These are phyloP conservation scores for Lagria hirta DNA, from an alignment of 2,888 invertebrate genomes.

Conservation along the genomic window DNA sequence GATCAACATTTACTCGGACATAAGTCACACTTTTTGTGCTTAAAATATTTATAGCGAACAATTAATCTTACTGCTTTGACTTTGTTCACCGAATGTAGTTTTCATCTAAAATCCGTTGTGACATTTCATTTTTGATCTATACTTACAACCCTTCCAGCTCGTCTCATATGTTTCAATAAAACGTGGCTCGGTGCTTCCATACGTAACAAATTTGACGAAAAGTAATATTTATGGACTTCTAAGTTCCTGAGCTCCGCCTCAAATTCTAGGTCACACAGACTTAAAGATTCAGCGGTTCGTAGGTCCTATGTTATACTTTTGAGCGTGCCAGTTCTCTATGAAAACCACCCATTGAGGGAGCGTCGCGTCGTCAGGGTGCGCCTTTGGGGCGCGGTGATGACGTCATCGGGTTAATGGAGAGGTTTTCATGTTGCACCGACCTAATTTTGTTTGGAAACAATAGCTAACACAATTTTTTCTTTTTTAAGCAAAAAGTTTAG, in stretches of 20 bases:
- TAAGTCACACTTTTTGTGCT: too few relatives aligned
- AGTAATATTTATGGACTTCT: conserved; percentile 17
- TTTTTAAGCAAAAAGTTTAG: too few relatives aligned
- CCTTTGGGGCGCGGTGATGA: conserved; percentile 26
- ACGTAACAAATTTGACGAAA: conserved; percentile 7
- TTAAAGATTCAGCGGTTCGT: conserved; percentile 9
- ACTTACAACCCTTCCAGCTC: conserved; percentile 4
- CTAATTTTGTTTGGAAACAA: too few relatives aligned
- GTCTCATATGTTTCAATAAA: conserved; percentile 14
- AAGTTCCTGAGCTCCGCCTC: conserved; percentile 13
- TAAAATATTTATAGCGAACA: too few relatives aligned
- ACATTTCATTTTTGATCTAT: too few relatives aligned
- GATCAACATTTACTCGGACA: too few relatives aligned
- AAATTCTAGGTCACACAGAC: conserved; percentile 6
- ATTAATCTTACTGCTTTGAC: too few relatives aligned
- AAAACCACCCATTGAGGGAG: conserved; percentile 24
- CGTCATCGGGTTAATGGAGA: conserved; percentile 26
- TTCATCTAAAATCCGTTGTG: too few relatives aligned
- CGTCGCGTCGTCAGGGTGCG: conserved; percentile 27
- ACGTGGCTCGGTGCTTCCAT: conserved; percentile 2
- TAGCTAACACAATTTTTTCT: too few relatives aligned
- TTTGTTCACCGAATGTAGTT: too few relatives aligned
- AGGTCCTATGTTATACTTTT: conserved; percentile 3
- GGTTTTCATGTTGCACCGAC: conserved; percentile 13
- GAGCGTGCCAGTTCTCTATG: conserved; percentile 25